These are phyloP conservation scores for Bombus pyrosoma DNA, from an alignment of 1,140 invertebrate species.

Conservation along the genomic window DNA sequence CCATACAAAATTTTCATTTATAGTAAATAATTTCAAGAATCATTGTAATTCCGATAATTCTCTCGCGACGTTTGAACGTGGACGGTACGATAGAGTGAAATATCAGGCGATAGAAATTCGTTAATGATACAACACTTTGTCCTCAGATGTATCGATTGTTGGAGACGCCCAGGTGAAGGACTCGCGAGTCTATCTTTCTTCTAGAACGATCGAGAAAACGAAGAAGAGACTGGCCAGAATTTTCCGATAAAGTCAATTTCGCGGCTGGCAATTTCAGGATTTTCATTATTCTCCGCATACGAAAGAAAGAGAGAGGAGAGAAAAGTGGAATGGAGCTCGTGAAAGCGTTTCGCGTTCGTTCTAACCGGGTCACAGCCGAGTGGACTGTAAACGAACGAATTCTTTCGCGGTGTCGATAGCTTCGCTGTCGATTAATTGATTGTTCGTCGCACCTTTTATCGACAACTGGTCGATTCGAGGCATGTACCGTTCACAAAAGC, in stretches of 20 bases:
- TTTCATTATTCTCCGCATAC: slow-evolving; percentile 34
- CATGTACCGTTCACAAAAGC: background rate
- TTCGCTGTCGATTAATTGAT: slow-evolving; percentile 32
- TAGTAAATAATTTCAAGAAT: background rate
- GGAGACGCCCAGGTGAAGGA: slow-evolving; percentile 32
- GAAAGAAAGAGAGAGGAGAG: background rate
- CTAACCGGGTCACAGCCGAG: slow-evolving; percentile 12
- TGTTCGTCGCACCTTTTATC: background rate
- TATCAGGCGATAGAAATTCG: slow-evolving; percentile 5
- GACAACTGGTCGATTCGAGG: background rate
- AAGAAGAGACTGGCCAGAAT: slow-evolving; percentile 30
- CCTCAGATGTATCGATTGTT: slow-evolving; percentile 48
- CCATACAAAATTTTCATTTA: background rate
- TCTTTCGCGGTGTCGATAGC: background rate
- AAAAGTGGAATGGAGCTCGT: background rate
- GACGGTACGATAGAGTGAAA: background rate
- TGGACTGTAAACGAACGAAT: slow-evolving; percentile 22
- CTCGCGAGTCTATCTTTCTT: background rate
- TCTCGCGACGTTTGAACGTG: no score
- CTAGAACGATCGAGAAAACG: background rate
- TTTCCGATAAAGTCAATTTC: slow-evolving; percentile 49
- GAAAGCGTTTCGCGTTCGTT: slow-evolving; percentile 4
- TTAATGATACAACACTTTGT: background rate
- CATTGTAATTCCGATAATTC: background rate
- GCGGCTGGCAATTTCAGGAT: slow-evolving; percentile 49